These are phyloP conservation scores for Zaprionus gabonicus DNA, from an alignment of 1,140 invertebrate genomes.

Conservation along the genomic window DNA sequence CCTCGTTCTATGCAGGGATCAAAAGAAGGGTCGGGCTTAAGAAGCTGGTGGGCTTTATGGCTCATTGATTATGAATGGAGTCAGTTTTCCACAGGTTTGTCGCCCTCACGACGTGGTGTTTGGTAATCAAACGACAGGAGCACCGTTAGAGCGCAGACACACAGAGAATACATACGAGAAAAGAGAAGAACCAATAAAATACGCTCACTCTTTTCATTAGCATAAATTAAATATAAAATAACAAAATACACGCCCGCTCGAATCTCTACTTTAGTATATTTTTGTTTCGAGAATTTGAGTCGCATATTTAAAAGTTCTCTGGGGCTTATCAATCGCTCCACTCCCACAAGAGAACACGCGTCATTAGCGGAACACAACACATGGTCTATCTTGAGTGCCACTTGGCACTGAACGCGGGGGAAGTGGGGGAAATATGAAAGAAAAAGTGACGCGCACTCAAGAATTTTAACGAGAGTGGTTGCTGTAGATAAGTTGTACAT, in stretches of 20 bases:
- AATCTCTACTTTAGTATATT: background rate
- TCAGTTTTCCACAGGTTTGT: constrained; percentile 25
- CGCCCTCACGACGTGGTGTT: constrained; percentile 5
- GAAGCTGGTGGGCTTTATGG: constrained; percentile 15
- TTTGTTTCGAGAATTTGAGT: constrained; percentile 11
- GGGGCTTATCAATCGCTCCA: constrained; percentile 21
- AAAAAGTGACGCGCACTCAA: background rate
- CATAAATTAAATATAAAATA: constrained; percentile 62
- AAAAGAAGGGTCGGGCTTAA: background rate
- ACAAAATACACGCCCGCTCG: constrained; percentile 22
- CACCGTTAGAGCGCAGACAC: constrained; percentile 51
- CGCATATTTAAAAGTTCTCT: constrained; percentile 30
- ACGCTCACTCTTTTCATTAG: constrained; percentile 50
- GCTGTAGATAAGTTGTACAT: background rate
- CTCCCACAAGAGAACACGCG: constrained; percentile 28
- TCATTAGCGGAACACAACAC: constrained; percentile 29
- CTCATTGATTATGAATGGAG: constrained; percentile 30
- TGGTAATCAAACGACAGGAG: constrained; percentile 35
- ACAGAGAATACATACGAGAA: background rate
- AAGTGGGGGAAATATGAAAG: background rate
- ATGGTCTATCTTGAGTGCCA: constrained; percentile 36
- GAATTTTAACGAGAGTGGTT: background rate
- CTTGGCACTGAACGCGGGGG: background rate
- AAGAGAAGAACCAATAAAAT: constrained; percentile 17
- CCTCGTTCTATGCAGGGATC: background rate